Evolutionary conservation across 2,888 invertebrate genomes (phyloP).

Genomic region (Halocaridina rubra): DNA sequence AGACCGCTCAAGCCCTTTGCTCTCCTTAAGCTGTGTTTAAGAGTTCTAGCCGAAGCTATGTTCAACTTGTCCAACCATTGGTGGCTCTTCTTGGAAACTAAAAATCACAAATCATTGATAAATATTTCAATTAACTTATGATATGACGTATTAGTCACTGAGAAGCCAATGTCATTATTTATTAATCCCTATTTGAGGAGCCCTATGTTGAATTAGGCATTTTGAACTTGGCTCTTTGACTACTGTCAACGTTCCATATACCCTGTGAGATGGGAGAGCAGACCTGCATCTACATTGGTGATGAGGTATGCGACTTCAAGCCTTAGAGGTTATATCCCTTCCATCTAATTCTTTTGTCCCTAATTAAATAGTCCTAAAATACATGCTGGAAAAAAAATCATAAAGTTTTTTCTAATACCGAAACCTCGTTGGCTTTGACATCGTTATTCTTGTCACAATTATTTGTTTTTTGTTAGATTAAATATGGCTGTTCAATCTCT

Average conservation of each 20-base stretch:
- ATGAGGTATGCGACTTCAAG: slow-evolving; percentile 35
- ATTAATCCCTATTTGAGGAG: not conserved
- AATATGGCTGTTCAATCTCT: slow-evolving; percentile 53
- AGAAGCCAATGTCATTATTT: too few species aligned
- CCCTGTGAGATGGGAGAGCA: slow-evolving; percentile 59
- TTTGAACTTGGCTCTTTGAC: slow-evolving; percentile 41
- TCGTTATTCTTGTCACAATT: slow-evolving; percentile 28
- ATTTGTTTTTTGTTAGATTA: slow-evolving; percentile 52
- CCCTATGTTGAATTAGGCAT: not conserved
- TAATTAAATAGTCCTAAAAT: too few species aligned
- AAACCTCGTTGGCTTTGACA: not conserved
- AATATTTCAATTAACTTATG: too few species aligned
- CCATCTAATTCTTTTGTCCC: slow-evolving; percentile 36
- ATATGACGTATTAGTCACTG: too few species aligned
- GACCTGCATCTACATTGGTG: slow-evolving; percentile 47
- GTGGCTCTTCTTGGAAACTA: not conserved
- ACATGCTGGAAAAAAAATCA: too few species aligned
- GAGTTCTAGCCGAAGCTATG: slow-evolving; percentile 38
- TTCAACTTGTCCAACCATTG: slow-evolving; percentile 24
- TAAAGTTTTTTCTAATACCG: too few species aligned
- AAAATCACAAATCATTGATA: too few species aligned
- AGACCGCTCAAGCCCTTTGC: slow-evolving; percentile 36
- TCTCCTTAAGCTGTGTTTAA: slow-evolving; percentile 27
- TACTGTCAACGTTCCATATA: slow-evolving; percentile 50
- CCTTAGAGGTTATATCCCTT: slow-evolving; percentile 20